Base-by-base conservation (phyloP, 2,113 vertebrate genomes). In the Xiphophorus couchianus region DNA sequence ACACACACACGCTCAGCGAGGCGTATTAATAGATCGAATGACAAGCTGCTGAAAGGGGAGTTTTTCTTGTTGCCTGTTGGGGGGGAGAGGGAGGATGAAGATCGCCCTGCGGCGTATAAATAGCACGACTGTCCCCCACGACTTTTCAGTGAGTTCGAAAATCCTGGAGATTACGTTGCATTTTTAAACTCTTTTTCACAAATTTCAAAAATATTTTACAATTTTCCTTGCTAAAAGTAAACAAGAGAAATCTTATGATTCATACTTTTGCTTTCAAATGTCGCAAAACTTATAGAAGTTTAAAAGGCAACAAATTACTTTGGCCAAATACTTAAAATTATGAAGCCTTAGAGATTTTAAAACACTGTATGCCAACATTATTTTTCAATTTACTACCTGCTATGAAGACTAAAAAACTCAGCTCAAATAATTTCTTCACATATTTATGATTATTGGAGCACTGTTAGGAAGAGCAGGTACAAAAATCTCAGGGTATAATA, bases 21-120 rank as follows among this genome's bases (percentile, higher is more conserved):
- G 84, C 82, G 77, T 94, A 95, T 95, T 94, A 91, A 95, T 95
- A 95, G 87, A 80, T 74, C 3, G 67, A 63, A 78, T 66, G 92
- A 90, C 77, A 87, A 91, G 93, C 89, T 71, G 90, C 85, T 93
- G 93, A 94, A 92, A 93, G 91, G 91, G 91, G 92, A 91, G 91
- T 91, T 94, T 93, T 93, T 92, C 86, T 84, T 87, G 81, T 83
- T 89, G 88, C 87, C 83, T 71, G 83, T 86, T 84, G 88, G 87
- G 84, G 89, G 85, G 85, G 71, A 28, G 79, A 80, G 72, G 79
- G 77, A 81, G 77, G 88, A 75, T 84, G 76, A 82, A 77, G 83
- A 78, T 79, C 72, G 63, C 73, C 82, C 72, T 62, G 74, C 42
- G 51, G 87, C 62, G 30, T 94, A 94, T 95, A 92, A 90, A 93